Base-by-base conservation (phyloP, 2,888 invertebrate species). In the Chrysodeixis includens region DNA sequence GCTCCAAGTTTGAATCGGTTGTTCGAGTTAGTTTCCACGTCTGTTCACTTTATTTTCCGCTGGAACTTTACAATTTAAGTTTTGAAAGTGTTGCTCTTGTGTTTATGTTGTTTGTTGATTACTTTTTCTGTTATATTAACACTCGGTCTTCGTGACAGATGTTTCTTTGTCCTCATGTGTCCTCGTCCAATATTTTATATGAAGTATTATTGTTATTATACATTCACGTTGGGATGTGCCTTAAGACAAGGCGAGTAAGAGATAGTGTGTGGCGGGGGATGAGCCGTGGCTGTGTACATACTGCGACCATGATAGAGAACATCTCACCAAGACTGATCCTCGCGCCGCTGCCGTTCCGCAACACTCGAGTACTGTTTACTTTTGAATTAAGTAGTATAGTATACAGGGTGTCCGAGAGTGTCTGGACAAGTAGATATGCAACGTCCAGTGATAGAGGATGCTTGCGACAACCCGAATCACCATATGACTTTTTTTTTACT, bases 61-160 rank as follows among this genome's bases (percentile, higher is more conserved):
- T 63, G 52, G 55, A 63, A 60, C 63, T 71, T 62, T 16, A 58
- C 59, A 56, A 58, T 71, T 69, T 58, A 62, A 69, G 58, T 67
- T 74, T 58, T 46, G 22, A 49, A 60, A 74, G 63, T 63, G 44
- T 52, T 16, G 12, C 35, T 62, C 46, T 10, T 14, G 26, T 26
- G n/a, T 30, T n/a, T 32, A 20, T 61, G 46, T 55, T 44, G 35
- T 55, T 61, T 44, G 14, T 40, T n/a, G 40, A 40, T 40, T 40
- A 40, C 40, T 40, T 40, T 40, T 40, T 35, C 35, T 35, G 12
- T 35, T 35, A 14, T 35, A 35, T 35, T 12, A 35, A 35, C 14
- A 14, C 35, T 12, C 12, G 4, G 35, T 35, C 14, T 1, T 35
- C 14, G 0, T 35, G 35, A 35, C 14, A 35, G 14, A 35, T 4